These are phyloP conservation scores for Daphoenositta chrysoptera DNA, from an alignment of 2,113 vertebrate genomes.

Conservation along the genomic window DNA sequence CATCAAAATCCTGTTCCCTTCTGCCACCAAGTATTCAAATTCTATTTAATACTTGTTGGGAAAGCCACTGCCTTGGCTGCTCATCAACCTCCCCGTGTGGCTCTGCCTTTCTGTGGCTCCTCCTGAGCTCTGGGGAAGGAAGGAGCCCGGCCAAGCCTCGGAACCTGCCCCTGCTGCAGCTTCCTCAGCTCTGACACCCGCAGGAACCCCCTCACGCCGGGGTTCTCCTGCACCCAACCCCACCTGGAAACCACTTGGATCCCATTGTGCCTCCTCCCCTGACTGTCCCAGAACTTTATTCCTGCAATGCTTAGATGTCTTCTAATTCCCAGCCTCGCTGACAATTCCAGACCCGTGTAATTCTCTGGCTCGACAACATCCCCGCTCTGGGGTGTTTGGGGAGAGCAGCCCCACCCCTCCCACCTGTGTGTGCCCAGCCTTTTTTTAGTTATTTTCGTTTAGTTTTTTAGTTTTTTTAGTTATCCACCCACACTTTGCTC, in stretches of 20 bases:
- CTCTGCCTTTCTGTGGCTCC: background rate
- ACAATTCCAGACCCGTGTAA: background rate
- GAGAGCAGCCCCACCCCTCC: background rate
- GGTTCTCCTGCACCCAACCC: background rate
- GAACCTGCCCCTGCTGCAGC: background rate
- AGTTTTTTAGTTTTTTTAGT: no score
- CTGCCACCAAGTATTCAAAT: background rate
- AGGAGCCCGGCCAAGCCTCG: fast-evolving
- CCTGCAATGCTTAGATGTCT: fast-evolving
- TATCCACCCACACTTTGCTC: background rate
- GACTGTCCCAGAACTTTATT: background rate
- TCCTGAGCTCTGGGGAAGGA: background rate
- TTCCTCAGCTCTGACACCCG: fast-evolving
- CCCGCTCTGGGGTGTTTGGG: fast-evolving
- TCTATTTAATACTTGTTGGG: background rate
- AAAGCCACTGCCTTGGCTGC: background rate
- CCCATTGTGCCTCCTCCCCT: background rate
- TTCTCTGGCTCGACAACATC: background rate
- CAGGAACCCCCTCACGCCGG: fast-evolving
- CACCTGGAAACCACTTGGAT: background rate
- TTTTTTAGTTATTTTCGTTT: no score
- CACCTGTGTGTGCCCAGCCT: background rate
- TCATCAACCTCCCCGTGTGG: fast-evolving
- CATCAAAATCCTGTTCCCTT: background rate
- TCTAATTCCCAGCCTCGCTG: background rate